Evolutionary conservation across 1,140 invertebrate genomes (phyloP).

Genomic region (Drosophila lowei): DNA sequence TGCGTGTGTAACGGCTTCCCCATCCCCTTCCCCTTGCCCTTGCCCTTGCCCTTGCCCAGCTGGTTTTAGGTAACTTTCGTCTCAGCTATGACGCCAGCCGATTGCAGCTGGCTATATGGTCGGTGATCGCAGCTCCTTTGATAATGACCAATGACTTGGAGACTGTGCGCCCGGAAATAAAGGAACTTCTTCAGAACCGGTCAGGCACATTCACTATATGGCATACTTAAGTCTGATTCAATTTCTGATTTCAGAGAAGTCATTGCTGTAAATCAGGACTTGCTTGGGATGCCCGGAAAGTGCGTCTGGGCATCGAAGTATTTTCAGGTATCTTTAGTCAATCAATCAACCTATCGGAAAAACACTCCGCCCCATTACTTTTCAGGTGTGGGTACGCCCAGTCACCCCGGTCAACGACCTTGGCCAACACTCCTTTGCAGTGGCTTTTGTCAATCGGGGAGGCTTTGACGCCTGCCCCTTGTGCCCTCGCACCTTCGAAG

Average conservation of each 20-base stretch:
- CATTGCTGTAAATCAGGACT: slow-evolving; percentile 97
- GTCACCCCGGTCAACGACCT: slow-evolving; percentile 42
- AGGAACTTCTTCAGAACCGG: slow-evolving; percentile 94
- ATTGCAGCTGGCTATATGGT: slow-evolving; percentile 98
- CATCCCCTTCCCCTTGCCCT: no score
- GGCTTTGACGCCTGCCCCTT: slow-evolving; percentile 27
- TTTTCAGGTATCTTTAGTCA: slow-evolving; percentile 23
- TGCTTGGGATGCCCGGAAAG: slow-evolving; percentile 38
- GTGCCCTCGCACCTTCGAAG: slow-evolving; percentile 34
- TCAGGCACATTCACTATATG: background rate
- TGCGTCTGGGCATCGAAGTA: background rate
- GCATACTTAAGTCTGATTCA: background rate
- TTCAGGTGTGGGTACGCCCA: slow-evolving; percentile 57
- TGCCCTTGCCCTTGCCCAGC: slow-evolving; percentile 83
- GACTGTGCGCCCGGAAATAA: slow-evolving; percentile 94
- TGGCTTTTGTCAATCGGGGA: slow-evolving; percentile 42
- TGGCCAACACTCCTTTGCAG: slow-evolving; percentile 34
- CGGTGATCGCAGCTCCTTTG: slow-evolving; percentile 96
- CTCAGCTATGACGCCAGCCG: slow-evolving; percentile 97
- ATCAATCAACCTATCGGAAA: background rate
- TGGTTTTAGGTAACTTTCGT: slow-evolving; percentile 97
- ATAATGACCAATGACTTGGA: slow-evolving; percentile 98
- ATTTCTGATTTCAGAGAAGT: slow-evolving; percentile 88
- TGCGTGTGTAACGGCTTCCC: no score
- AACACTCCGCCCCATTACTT: background rate